phyloP scores from a whole-genome alignment of 2,888 invertebrate genomes.

The Andrena minutula region DNA sequence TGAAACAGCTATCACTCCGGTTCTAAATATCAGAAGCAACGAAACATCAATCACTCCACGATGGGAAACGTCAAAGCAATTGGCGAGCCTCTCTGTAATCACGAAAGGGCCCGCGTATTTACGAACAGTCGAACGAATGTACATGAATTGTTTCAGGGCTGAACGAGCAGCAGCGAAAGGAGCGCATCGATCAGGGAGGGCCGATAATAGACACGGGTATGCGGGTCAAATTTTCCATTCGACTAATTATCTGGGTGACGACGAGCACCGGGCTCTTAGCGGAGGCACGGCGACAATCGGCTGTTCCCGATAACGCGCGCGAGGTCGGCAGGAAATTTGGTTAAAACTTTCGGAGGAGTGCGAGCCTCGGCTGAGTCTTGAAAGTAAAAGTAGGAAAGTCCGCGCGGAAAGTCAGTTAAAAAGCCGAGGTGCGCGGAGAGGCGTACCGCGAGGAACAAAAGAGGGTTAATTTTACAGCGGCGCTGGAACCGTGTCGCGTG shows the following conservation, averaged over 20 bases:
- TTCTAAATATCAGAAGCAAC: not conserved
- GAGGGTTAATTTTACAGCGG: slow-evolving; percentile 49
- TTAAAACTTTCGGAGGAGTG: not conserved
- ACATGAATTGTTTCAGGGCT: slow-evolving; percentile 57
- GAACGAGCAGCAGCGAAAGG: slow-evolving; percentile 56
- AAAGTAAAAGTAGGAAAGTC: slow-evolving; percentile 15
- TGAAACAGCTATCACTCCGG: not conserved
- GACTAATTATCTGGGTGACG: slow-evolving; percentile 65
- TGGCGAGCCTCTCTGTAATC: not conserved
- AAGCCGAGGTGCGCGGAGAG: not conserved
- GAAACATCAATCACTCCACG: not conserved
- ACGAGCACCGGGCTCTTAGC: slow-evolving; percentile 8
- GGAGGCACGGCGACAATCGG: slow-evolving; percentile 15
- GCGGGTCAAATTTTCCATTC: slow-evolving; percentile 70
- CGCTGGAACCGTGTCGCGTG: slow-evolving; percentile 44
- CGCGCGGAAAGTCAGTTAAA: not conserved
- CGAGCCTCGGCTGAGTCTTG: not conserved
- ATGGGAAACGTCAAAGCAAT: not conserved
- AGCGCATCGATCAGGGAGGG: slow-evolving; percentile 61
- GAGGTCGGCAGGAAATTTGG: not conserved
- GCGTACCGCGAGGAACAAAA: not conserved
- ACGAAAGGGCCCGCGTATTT: slow-evolving; percentile 12
- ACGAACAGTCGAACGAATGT: slow-evolving; percentile 33
- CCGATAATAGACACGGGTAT: slow-evolving; percentile 60
- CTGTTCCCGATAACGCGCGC: not conserved